Percentiles rank a stretch among this genome's conserved stretches.
phyloP scores from a whole-genome alignment of 2,888 invertebrate genomes.

The Panzeria rudis region DNA sequence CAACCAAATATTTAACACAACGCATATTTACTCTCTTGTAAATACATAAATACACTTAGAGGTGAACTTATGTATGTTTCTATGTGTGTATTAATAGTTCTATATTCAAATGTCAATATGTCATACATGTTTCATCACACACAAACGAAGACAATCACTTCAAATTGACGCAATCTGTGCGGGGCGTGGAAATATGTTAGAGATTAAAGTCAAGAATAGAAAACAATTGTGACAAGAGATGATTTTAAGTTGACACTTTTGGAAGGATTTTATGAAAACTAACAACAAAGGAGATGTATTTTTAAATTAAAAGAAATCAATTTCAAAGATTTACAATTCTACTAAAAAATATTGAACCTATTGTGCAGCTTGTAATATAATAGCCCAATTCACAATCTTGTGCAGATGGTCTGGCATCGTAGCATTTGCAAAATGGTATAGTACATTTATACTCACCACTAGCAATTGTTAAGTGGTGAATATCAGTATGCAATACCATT shows the following conservation, averaged over 20 bases:
- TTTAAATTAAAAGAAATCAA: not conserved
- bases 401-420: too few species aligned
- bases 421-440: too few species aligned
- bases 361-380: too few species aligned
- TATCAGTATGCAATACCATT: too few species aligned
- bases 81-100: not conserved
- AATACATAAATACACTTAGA: conserved; percentile 17
- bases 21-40: conserved; percentile 35
- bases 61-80: not conserved
- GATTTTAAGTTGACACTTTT: conserved; percentile 29
- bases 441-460: too few species aligned
- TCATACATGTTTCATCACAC: conserved; percentile 20
- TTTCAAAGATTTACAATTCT: too few species aligned
- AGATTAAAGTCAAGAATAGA: conserved; percentile 32
- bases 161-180: conserved; percentile 8
- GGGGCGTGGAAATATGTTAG: conserved; percentile 12
- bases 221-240: conserved; percentile 23
- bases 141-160: conserved; percentile 1
- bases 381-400: too few species aligned
- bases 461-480: too few species aligned
- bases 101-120: conserved; percentile 45
- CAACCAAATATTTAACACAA: conserved; percentile 24
- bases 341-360: too few species aligned
- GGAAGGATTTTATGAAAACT: not conserved
- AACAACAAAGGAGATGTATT: not conserved